Base-by-base conservation (phyloP, 2,888 invertebrate genomes). In the Tillus elongatus region DNA sequence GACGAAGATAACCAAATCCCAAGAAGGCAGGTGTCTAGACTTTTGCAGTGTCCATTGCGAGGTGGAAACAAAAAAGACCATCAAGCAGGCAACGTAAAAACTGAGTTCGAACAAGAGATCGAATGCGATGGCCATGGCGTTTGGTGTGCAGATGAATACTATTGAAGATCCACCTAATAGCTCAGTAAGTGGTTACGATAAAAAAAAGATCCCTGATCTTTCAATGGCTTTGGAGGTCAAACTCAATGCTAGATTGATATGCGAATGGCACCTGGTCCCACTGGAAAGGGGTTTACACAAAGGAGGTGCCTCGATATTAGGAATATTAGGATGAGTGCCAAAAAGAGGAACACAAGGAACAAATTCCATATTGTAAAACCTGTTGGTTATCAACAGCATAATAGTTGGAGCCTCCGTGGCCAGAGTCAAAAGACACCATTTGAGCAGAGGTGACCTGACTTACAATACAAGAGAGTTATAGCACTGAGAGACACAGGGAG, bases 121-220 rank as follows among this genome's bases (percentile, higher is more conserved):
- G 1, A 70, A 73, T 29, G 68, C 71, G 34, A 58, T 77, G 44
- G 77, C 77, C 0, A 58, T 70, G 45, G 77, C 76, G 2, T 59
- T 76, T 14, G 78, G 65, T 2, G 65, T 65, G 2, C 63, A 63
- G 40, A 58, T 64, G 11, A 64, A 66, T 49, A 62, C 59, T 1
- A 65, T 63, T 0, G 60, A 62, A 35, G 63, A 66, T 45, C 50
- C 56, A 4, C 58, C 63, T 2, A 60, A 60, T 28, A 54, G 59
- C 6, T 51, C 52, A 35, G 54, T 60, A 6, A 58, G 58, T 34
- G 61, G 60, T 13, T 64, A 56, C 36, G 54, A 56, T 9, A 64
- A 62, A 39, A 58, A 54, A 33, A 49, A 50, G 27, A 51, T n/a
- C n/a, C n/a, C n/a, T n/a, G n/a, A n/a, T n/a, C n/a, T n/a, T n/a